phyloP scores from a whole-genome alignment of 2,888 invertebrate genomes.

The Carterocephalus palaemon region DNA sequence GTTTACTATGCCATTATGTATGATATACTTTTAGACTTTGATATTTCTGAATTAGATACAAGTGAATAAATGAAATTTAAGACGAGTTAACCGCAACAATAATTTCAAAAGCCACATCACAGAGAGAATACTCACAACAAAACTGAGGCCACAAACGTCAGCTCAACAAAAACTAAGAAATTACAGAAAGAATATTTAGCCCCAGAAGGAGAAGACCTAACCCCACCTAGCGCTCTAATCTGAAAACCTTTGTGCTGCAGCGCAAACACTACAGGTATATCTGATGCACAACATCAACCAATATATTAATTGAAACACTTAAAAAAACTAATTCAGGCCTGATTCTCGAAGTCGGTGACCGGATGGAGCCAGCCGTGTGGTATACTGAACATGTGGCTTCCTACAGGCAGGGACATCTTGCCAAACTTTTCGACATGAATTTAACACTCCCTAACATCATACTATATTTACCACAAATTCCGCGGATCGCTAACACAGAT shows the following conservation, averaged over 20 bases:
- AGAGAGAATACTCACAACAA: too few species aligned
- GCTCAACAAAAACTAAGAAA: too few species aligned
- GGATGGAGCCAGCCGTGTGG: slow-evolving; percentile 49
- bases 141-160: too few species aligned
- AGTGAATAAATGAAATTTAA: too few species aligned
- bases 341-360: slow-evolving; percentile 38
- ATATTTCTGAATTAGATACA: too few species aligned
- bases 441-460: slow-evolving; percentile 48
- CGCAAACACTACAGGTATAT: slow-evolving; percentile 26
- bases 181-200: neutral
- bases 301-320: slow-evolving; percentile 30
- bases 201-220: slow-evolving; percentile 46
- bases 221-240: slow-evolving; percentile 59
- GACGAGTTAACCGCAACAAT: too few species aligned
- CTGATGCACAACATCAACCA: slow-evolving; percentile 5
- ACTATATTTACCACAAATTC: slow-evolving; percentile 48
- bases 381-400: slow-evolving; percentile 71
- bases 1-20: too few species aligned
- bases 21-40: too few species aligned
- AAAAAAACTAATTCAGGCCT: slow-evolving; percentile 40
- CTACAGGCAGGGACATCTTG: slow-evolving; percentile 61
- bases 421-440: slow-evolving; percentile 46
- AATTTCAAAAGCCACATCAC: too few species aligned
- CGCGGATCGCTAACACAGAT: slow-evolving; percentile 40
- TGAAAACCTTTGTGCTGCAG: slow-evolving; percentile 39